A percentile compares a stretch with the other conserved stretches of the same genome.
Evolutionary conservation across 2,113 vertebrate genomes (phyloP).

Genomic region (Orthonyx spaldingii): DNA sequence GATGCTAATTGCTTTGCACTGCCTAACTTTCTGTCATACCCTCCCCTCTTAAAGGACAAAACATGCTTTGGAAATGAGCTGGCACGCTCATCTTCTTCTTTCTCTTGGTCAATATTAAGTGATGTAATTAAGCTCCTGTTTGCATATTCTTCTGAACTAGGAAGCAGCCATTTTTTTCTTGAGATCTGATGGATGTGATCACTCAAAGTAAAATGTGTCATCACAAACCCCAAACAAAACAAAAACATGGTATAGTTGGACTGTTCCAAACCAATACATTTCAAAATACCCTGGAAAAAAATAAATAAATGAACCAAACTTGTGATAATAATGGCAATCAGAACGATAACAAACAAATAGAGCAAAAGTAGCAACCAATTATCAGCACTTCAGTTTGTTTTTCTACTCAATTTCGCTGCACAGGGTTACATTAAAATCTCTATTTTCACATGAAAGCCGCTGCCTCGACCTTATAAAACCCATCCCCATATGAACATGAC

Average conservation of each 20-base stretch:
- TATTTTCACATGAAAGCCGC: not conserved
- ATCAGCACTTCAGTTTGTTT: not conserved
- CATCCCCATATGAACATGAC: not conserved
- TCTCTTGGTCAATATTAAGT: conserved; percentile 59
- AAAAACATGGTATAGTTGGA: conserved; percentile 28
- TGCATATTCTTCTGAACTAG: conserved; percentile 62
- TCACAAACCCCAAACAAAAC: conserved; percentile 44
- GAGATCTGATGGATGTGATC: conserved; percentile 48
- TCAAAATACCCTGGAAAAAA: not conserved
- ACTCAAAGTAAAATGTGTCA: conserved; percentile 58
- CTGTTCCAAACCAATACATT: conserved; percentile 39
- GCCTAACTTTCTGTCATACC: conserved; percentile 60
- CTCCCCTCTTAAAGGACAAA: conserved; percentile 69
- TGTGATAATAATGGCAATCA: not conserved
- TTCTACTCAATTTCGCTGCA: not conserved
- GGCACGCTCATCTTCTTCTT: conserved; percentile 47
- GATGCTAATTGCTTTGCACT: conserved; percentile 75
- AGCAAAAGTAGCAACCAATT: not conserved
- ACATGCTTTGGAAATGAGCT: conserved; percentile 61
- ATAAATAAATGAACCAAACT: not conserved
- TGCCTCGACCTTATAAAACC: not conserved
- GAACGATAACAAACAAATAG: not conserved
- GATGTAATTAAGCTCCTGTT: conserved; percentile 63
- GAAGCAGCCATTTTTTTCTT: conserved; percentile 61
- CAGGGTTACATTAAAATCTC: not conserved